A percentile compares a stretch with the other conserved stretches of the same genome.
These are phyloP conservation scores for Crenichthys baileyi DNA, from an alignment of 2,797 vertebrate genomes.

Conservation along the genomic window DNA sequence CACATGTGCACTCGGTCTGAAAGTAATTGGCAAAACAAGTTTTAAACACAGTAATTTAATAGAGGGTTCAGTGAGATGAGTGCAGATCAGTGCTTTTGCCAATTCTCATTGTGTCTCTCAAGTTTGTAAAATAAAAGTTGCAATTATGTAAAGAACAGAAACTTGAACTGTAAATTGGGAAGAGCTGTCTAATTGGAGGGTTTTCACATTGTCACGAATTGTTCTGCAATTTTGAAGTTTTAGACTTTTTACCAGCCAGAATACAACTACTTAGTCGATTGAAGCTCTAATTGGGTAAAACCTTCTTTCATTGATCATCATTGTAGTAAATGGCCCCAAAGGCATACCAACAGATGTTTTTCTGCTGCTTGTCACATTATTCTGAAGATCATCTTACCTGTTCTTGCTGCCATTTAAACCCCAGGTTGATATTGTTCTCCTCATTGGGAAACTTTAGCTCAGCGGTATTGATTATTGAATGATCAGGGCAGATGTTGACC, in stretches of 20 bases:
- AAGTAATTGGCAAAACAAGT: constrained; percentile 25
- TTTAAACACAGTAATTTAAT: constrained; percentile 24
- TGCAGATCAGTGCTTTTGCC: constrained; percentile 19
- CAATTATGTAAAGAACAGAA: neutral
- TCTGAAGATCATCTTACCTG: neutral
- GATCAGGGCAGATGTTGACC: neutral
- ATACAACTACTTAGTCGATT: neutral
- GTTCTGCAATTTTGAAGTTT: neutral
- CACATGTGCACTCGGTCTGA: constrained; percentile 5
- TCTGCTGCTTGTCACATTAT: neutral
- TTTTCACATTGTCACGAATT: neutral
- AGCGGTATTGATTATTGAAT: neutral
- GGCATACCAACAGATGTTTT: neutral
- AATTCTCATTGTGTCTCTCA: constrained; percentile 7
- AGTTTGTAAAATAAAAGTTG: constrained; percentile 8
- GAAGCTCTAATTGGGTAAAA: neutral
- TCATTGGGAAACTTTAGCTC: neutral
- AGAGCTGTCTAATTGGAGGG: neutral
- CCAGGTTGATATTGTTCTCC: neutral
- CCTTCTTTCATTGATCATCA: neutral
- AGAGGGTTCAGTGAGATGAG: neutral
- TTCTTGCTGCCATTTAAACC: neutral
- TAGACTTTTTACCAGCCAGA: neutral
- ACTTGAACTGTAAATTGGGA: neutral
- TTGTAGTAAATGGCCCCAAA: neutral